Conservation (phyloP, 2,113 vertebrate species). For the Zosterops lateralis region DNA sequence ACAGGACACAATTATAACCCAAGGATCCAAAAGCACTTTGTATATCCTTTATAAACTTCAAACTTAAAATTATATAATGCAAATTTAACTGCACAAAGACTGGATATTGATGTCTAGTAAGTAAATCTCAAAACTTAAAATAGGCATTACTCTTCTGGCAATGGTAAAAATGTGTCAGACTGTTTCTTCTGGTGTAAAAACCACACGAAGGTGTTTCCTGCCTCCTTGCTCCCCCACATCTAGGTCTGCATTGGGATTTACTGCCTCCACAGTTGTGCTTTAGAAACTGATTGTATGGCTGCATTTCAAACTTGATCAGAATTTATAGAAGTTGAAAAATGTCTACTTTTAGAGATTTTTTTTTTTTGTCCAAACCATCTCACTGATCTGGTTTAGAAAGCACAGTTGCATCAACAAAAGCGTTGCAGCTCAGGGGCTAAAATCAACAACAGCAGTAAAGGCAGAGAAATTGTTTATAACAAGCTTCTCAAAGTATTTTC, state of each 20-base stretch:
- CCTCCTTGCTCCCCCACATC: neutral
- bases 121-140: neutral
- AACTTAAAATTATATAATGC: neutral
- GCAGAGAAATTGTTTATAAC: neutral
- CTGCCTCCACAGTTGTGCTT: neutral
- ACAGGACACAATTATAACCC: neutral
- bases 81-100: neutral
- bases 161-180: neutral
- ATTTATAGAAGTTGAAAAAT: neutral
- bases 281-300: neutral
- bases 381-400: neutral
- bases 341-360: neutral
- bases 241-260: neutral
- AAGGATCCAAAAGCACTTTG: neutral
- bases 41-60: neutral
- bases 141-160: neutral
- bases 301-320: neutral
- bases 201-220: neutral
- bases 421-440: neutral
- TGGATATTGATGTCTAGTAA: neutral
- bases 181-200: neutral
- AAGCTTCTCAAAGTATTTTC: neutral
- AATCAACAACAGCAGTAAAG: neutral
- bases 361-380: neutral
- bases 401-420: neutral